Base-by-base conservation (phyloP, 37 sponge, comb jelly and placozoan genomes). In the Agelas oroides region DNA sequence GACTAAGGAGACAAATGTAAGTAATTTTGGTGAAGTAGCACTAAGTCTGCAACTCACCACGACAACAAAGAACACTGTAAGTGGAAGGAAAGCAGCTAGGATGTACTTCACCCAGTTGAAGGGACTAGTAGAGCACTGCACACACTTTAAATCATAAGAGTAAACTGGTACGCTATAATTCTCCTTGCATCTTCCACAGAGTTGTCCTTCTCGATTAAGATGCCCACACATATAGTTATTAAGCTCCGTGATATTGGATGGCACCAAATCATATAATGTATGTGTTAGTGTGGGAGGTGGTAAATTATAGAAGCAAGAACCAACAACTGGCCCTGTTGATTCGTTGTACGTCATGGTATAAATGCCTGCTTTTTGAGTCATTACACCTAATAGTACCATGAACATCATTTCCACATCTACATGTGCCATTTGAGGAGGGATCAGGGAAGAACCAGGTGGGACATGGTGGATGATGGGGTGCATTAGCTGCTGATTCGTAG, bases 131-230 rank as follows among this genome's bases (percentile, higher is more conserved):
- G 46, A 1, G 30, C 75, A 74, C 19, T 75, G 34, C 36, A 75
- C 23, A 46, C 84, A 84, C 41, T 37, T 27, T 13, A 65, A 0
- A n/a, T 74, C 52, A 31, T 30, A 73, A 1, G 84, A 82, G 24
- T 89, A 89, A n/a, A 75, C 73, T 11, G 78, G 38, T 17, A 76
- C 75, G 37, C 56, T 53, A 35, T 87, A 73, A 16, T 36, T 37
- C 1, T 12, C 33, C 39, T 31, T 19, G 74, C 94, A 94, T 24
- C 66, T 65, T 1, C 94, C 90, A 73, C 94, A 94, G 21, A 94
- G 53, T 20, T 25, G 57, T 20, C 84, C 87, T 24, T 40, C 41
- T 20, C 94, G 39, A 31, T 87, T 83, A n/a, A 65, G 41, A 23
- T 57, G 20, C 0, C 54, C 68, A 80, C 91, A 90, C 30, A 80